Conservation (phyloP, 2,888 invertebrate genomes). For the Smittia aterrima region DNA sequence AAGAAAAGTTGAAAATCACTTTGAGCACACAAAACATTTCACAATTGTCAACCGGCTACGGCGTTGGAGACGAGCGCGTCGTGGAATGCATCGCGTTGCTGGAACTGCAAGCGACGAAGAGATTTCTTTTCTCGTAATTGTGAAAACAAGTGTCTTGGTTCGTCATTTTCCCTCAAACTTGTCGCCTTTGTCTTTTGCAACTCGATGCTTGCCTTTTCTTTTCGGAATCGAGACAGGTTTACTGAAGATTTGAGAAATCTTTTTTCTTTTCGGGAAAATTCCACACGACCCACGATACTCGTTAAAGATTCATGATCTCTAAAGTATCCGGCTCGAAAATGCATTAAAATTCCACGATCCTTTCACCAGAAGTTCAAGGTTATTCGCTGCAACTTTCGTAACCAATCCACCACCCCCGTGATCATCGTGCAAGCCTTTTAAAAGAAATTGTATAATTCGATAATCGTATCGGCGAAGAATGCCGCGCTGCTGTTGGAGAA, state of each 20-base stretch:
- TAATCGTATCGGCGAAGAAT: background rate
- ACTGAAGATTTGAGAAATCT: background rate
- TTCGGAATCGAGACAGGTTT: background rate
- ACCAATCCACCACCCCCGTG: slow-evolving; percentile 7
- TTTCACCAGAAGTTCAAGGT: slow-evolving; percentile 2
- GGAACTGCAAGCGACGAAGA: background rate
- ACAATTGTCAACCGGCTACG: slow-evolving; percentile 25
- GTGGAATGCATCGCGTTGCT: slow-evolving; percentile 21
- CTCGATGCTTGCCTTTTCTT: background rate
- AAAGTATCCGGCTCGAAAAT: background rate
- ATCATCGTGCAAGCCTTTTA: background rate
- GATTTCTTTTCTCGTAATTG: slow-evolving; percentile 12
- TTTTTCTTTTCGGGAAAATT: background rate
- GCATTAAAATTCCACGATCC: slow-evolving; percentile 1
- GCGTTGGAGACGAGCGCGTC: background rate
- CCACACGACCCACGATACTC: background rate
- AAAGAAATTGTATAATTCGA: slow-evolving; percentile 12
- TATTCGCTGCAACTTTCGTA: background rate
- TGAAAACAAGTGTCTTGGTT: slow-evolving; percentile 18
- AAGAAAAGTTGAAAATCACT: slow-evolving; percentile 12
- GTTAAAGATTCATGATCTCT: background rate
- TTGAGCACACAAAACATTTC: slow-evolving; percentile 14
- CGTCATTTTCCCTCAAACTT: background rate
- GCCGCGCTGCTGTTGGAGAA: background rate
- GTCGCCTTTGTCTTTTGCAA: slow-evolving; percentile 8